phyloP scores from a whole-genome alignment of 2,888 invertebrate species.

The Eudasyphora cyanicolor region DNA sequence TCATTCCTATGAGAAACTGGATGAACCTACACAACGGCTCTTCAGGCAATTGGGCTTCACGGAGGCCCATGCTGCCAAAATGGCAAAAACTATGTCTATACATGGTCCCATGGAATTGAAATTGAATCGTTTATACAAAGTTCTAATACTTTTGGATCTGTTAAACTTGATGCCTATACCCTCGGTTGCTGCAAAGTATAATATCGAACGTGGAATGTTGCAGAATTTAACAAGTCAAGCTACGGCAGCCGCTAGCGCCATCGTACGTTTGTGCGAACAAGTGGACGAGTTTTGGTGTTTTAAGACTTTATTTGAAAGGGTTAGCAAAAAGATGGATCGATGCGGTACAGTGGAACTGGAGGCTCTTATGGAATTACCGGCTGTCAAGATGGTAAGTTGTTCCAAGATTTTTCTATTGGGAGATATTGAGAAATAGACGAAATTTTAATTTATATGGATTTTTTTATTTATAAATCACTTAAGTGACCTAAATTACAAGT shows the following conservation, averaged over 20 bases:
- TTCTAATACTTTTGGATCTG: constrained; percentile 90
- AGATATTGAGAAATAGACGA: too few relatives aligned
- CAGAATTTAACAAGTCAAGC: constrained; percentile 88
- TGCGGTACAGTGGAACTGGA: constrained; percentile 90
- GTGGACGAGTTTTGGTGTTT: constrained; percentile 91
- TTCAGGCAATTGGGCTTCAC: constrained; percentile 89
- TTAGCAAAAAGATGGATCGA: constrained; percentile 88
- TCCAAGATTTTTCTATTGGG: too few relatives aligned
- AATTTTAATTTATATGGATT: too few relatives aligned
- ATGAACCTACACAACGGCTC: constrained; percentile 85
- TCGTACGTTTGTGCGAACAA: constrained; percentile 90
- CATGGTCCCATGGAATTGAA: constrained; percentile 80
- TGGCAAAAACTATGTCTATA: constrained; percentile 85
- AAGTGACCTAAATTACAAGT: too few relatives aligned
- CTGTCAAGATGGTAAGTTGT: constrained; percentile 88
- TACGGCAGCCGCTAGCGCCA: constrained; percentile 87
- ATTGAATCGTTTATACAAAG: constrained; percentile 90
- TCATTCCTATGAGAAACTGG: constrained; percentile 83
- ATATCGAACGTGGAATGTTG: constrained; percentile 88
- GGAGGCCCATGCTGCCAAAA: constrained; percentile 86
- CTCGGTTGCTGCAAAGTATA: constrained; percentile 86
- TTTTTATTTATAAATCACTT: too few relatives aligned
- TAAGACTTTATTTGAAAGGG: constrained; percentile 86
- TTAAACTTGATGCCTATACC: constrained; percentile 86
- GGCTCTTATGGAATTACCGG: constrained; percentile 92